Conservation (phyloP, 2,888 invertebrate species). For the Chalcosyrphus nemorum region DNA sequence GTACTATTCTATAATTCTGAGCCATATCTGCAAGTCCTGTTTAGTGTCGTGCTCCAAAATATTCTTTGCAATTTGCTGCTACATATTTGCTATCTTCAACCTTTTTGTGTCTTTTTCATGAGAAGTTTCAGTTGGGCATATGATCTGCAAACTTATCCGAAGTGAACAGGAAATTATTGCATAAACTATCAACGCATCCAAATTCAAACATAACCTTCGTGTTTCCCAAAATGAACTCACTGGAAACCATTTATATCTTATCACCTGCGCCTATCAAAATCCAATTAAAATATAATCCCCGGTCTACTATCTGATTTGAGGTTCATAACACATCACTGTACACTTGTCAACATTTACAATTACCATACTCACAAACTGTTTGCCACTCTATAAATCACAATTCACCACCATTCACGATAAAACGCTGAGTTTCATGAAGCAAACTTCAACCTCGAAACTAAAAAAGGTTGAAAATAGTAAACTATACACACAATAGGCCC, state of each 20-base stretch:
- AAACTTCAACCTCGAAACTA: constrained; percentile 52
- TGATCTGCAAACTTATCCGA: too few relatives aligned
- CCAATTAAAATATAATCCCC: constrained; percentile 14
- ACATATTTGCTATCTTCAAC: too few relatives aligned
- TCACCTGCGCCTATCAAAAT: not conserved
- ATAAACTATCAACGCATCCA: too few relatives aligned
- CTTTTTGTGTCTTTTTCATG: too few relatives aligned
- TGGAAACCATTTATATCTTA: too few relatives aligned
- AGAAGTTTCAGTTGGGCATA: too few relatives aligned
- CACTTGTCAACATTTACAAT: constrained; percentile 29
- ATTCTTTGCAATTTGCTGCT: too few relatives aligned
- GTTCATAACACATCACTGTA: not conserved
- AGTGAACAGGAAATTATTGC: too few relatives aligned
- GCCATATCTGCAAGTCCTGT: too few relatives aligned
- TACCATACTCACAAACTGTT: constrained; percentile 21
- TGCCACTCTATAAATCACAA: constrained; percentile 49
- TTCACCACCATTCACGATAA: constrained; percentile 39
- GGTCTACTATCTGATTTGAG: constrained; percentile 15
- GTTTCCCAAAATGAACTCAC: not conserved
- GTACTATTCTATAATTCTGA: too few relatives aligned
- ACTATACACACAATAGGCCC: constrained; percentile 29
- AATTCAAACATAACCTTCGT: too few relatives aligned
- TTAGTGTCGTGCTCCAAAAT: too few relatives aligned
- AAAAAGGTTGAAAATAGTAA: constrained; percentile 48
- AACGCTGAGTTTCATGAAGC: constrained; percentile 44